phyloP scores from a whole-genome alignment of 2,113 vertebrate genomes.

The Tiliqua scincoides region DNA sequence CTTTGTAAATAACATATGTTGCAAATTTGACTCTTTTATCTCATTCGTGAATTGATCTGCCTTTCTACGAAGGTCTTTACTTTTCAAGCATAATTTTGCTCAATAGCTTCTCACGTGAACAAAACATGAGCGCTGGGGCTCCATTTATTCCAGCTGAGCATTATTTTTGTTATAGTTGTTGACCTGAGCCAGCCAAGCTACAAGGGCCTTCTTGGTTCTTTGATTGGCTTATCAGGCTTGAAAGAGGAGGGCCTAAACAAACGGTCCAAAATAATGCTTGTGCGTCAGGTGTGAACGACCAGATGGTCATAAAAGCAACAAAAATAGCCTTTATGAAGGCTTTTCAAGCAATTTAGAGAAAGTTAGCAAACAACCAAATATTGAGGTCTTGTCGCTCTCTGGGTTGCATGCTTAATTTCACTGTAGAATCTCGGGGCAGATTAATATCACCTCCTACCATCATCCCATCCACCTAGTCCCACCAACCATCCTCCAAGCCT shows the following conservation, averaged over 20 bases:
- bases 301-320: not conserved
- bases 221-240: not conserved
- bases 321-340: not conserved
- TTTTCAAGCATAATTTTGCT: constrained; percentile 29
- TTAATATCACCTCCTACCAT: not conserved
- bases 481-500: too few relatives aligned
- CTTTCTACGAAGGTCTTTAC: constrained; percentile 19
- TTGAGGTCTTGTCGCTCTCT: not conserved
- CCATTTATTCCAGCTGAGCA: constrained; percentile 20
- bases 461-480: too few relatives aligned
- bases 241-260: not conserved
- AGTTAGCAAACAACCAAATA: not conserved
- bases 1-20: not conserved
- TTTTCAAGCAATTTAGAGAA: not conserved
- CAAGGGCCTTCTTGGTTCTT: not conserved
- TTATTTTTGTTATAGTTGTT: constrained; percentile 13
- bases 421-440: not conserved
- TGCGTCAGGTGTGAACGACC: not conserved
- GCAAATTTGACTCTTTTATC: constrained; percentile 23
- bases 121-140: not conserved
- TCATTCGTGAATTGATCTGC: not conserved
- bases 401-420: not conserved
- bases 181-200: accelerated
- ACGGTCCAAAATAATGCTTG: not conserved
- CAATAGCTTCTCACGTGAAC: not conserved